phyloP scores from a whole-genome alignment of 2,113 vertebrate genomes.

The Triplophysa rosa region DNA sequence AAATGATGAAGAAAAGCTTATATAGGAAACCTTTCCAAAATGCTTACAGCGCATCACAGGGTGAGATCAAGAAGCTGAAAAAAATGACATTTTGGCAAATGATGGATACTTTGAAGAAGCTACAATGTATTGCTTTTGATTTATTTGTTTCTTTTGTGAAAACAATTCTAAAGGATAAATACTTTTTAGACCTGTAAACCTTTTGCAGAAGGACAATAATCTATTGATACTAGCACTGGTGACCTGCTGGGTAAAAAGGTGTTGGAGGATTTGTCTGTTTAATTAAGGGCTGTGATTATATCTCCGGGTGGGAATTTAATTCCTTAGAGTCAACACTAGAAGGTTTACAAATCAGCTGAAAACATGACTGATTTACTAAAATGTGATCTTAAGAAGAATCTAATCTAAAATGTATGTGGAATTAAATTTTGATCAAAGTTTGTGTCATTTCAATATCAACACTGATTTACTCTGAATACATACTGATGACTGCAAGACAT shows the following conservation, averaged over 20 bases:
- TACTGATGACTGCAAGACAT: background rate
- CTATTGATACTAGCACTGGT: background rate
- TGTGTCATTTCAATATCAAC: background rate
- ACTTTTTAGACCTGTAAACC: background rate
- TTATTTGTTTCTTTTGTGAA: no score
- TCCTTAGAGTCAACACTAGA: background rate
- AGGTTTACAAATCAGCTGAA: background rate
- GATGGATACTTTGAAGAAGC: no score
- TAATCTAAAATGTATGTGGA: background rate
- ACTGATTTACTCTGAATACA: background rate
- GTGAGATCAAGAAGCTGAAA: no score
- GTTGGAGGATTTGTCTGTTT: slow-evolving; percentile 44
- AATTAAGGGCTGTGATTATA: slow-evolving; percentile 43
- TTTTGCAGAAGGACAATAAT: background rate
- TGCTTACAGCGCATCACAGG: no score
- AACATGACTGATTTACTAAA: background rate
- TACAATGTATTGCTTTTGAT: no score
- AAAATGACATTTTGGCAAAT: no score
- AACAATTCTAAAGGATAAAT: background rate
- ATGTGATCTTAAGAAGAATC: background rate
- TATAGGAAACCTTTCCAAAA: no score
- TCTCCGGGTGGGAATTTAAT: slow-evolving; percentile 45
- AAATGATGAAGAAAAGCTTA: no score
- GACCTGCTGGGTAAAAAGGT: slow-evolving; percentile 29
- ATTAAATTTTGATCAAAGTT: background rate